A percentile compares a stretch with the other conserved stretches of the same genome.
These are phyloP conservation scores for Acronicta aceris DNA, from an alignment of 2,888 invertebrate genomes.

Conservation along the genomic window DNA sequence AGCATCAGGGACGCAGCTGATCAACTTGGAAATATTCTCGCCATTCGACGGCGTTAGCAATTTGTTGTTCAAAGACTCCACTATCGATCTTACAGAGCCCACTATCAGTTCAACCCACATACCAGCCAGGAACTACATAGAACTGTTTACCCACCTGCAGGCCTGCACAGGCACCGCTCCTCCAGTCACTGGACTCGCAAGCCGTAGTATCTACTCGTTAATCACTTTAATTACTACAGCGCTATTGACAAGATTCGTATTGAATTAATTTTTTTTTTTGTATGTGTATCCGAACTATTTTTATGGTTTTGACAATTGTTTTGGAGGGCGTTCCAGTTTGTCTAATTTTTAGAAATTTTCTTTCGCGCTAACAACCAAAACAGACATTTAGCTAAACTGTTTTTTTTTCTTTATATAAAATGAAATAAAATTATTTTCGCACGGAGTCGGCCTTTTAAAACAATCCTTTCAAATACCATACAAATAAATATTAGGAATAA, in stretches of 20 bases:
- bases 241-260: slow-evolving; percentile 63
- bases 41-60: slow-evolving; percentile 86
- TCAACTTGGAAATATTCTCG: slow-evolving; percentile 89
- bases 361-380: slow-evolving; percentile 1
- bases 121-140: slow-evolving; percentile 88
- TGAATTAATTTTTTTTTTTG: slow-evolving; percentile 55
- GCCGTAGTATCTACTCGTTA: slow-evolving; percentile 66
- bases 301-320: slow-evolving; percentile 45
- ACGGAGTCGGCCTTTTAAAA: too few species aligned
- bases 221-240: slow-evolving; percentile 67
- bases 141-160: slow-evolving; percentile 84
- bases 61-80: slow-evolving; percentile 91
- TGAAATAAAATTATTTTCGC: too few species aligned
- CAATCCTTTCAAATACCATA: too few species aligned
- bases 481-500: slow-evolving; percentile 1
- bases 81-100: slow-evolving; percentile 87
- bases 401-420: slow-evolving; percentile 8
- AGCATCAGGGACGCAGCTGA: slow-evolving; percentile 70
- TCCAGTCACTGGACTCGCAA: slow-evolving; percentile 58
- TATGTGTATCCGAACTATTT: slow-evolving; percentile 31
- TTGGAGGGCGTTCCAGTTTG: slow-evolving; percentile 34
- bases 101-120: slow-evolving; percentile 68
- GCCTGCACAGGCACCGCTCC: slow-evolving; percentile 72
- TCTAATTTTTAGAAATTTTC: not conserved
- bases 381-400: too few species aligned